Base-by-base conservation (phyloP, 53 echinoderm and acorn worm species). In the Luidia sarsii region DNA sequence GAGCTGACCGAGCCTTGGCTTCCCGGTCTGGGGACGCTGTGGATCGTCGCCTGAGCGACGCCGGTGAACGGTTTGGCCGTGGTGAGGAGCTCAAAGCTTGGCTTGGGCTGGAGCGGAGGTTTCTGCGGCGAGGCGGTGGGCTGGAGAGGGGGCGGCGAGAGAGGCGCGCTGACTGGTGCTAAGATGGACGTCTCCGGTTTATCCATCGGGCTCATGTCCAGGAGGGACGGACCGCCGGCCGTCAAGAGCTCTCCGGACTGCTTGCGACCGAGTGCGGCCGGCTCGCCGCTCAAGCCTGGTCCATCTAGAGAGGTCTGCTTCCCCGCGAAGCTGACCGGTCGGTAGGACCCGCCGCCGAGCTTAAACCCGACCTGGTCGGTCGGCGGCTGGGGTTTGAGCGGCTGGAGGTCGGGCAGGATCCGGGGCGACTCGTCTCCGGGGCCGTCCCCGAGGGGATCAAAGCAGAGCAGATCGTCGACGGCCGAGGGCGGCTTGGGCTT, bases 401-500 rank as follows among this genome's bases (percentile, higher is more conserved):
- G 65, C 64, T 64, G 49, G 5, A 75, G 33, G 32, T 54, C 20
- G 19, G 50, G 52, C 15, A 82, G 73, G 62, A 57, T 67, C 4
- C 75, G 57, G 2, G 94, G 88, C 37, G 88, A 77, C 11, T 79
- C 57, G 32, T 70, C 65, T n/a, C 41, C 56, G 5, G 56, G 68
- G 54, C 77, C 62, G 62, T 87, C 92, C 35, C 64, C 87, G 9
- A 95, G 90, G 8, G 95, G 90, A 49, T 95, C 95, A 82, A 95
- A 92, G 38, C 83, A 90, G 14, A 95, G 68, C 9, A 95, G 49
- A 48, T 95, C 90, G 73, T 92, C 92, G 38, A 92, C 48, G 18
- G 65, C 45, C 14, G 74, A 74, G 20, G 72, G 46, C 16, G 72
- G 66, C 30, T 72, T 82, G 13, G 87, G 51, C 20, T 83, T 91